Conservation (phyloP, 1,140 invertebrate genomes). For the Magallana ariakensis region DNA sequence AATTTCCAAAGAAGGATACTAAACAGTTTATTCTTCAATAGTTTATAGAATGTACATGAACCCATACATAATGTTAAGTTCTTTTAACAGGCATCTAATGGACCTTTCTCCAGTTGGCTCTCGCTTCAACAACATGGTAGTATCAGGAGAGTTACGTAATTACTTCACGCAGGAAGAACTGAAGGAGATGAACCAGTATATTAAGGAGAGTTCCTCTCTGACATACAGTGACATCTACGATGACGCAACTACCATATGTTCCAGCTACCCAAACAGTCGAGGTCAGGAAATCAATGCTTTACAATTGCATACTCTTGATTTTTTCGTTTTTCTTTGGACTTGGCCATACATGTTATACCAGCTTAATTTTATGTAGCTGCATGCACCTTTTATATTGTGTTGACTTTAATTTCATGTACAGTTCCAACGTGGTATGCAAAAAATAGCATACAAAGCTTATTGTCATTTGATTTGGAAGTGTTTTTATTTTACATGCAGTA, state of each 20-base stretch:
- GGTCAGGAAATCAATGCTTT: slow-evolving; percentile 51
- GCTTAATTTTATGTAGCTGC: neutral
- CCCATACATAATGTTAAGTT: no score
- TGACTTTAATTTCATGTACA: neutral
- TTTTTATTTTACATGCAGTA: neutral
- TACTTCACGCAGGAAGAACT: slow-evolving; percentile 71
- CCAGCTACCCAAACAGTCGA: slow-evolving; percentile 69
- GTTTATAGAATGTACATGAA: no score
- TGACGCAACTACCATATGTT: slow-evolving; percentile 65
- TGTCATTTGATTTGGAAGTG: neutral
- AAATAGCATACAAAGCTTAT: no score
- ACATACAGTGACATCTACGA: slow-evolving; percentile 65
- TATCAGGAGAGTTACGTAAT: slow-evolving; percentile 67
- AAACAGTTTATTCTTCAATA: no score
- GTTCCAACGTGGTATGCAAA: no score
- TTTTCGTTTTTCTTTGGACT: neutral
- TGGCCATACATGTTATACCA: neutral
- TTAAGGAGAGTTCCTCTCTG: slow-evolving; percentile 58
- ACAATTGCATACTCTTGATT: neutral
- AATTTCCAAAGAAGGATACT: no score
- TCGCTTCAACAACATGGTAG: slow-evolving; percentile 66
- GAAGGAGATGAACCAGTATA: slow-evolving; percentile 65
- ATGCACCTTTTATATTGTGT: neutral
- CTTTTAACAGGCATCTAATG: slow-evolving; percentile 67
- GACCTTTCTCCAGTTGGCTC: slow-evolving; percentile 67